Conservation (phyloP, 2,113 vertebrate species). For the Calyptomena viridis region DNA sequence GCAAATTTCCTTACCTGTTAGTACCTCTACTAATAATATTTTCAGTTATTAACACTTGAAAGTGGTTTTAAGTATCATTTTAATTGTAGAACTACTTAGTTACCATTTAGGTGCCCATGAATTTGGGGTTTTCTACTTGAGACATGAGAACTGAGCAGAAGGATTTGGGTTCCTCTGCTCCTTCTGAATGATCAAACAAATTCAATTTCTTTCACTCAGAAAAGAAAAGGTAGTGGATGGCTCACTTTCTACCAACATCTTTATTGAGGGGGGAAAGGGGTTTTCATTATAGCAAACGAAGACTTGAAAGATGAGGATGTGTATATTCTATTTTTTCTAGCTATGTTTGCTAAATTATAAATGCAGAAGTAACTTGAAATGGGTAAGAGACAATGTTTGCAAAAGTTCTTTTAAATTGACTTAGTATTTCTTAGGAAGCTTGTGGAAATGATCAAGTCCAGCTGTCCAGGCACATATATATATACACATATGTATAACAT, state of each 20-base stretch:
- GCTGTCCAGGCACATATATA: rapidly evolving
- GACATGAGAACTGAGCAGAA: background rate
- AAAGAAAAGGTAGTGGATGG: background rate
- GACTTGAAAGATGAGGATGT: background rate
- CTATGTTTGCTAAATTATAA: background rate
- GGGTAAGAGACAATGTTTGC: background rate
- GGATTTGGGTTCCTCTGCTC: background rate
- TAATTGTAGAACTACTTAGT: background rate
- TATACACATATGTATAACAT: too few species aligned
- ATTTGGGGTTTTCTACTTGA: background rate
- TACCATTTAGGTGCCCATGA: background rate
- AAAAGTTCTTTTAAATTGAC: background rate
- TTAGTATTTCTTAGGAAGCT: background rate
- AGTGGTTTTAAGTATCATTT: background rate
- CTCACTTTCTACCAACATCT: background rate
- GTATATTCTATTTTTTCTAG: background rate
- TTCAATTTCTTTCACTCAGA: background rate
- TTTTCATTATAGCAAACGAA: background rate
- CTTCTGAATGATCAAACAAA: background rate
- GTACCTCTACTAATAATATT: background rate
- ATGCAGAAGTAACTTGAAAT: background rate
- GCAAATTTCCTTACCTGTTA: background rate
- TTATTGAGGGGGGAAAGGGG: background rate
- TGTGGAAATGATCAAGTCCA: background rate
- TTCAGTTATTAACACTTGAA: background rate